Conservation (phyloP, 2,113 vertebrate genomes). For the Crocuta crocuta region DNA sequence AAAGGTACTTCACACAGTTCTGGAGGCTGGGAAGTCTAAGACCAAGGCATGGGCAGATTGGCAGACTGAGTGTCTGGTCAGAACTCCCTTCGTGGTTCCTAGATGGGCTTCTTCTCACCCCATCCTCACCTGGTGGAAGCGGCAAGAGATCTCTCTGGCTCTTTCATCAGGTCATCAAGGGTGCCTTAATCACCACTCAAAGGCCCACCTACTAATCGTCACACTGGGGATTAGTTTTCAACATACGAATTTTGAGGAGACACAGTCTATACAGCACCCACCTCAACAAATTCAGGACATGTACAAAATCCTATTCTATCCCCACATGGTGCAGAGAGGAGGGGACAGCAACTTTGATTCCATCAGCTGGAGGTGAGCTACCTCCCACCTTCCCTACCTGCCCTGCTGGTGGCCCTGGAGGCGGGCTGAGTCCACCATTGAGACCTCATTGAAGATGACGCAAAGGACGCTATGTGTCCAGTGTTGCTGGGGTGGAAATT, state of each 20-base stretch:
- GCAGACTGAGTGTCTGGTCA: not conserved
- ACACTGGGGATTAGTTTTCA: not conserved
- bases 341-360: not conserved
- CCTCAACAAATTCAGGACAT: not conserved
- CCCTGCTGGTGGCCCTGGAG: not conserved
- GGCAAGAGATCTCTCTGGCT: not conserved
- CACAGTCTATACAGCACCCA: not conserved
- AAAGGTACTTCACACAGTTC: not conserved
- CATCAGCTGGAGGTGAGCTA: not conserved
- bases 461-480: fast-evolving
- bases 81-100: not conserved
- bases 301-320: not conserved
- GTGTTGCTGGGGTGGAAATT: not conserved
- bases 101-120: not conserved
- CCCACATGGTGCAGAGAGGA: not conserved
- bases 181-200: not conserved
- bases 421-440: not conserved
- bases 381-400: not conserved
- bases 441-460: not conserved
- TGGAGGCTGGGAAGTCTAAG: not conserved
- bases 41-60: not conserved
- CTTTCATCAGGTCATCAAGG: not conserved
- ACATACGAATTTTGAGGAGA: not conserved
- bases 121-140: not conserved
- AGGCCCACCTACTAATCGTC: not conserved